Evolutionary conservation across 2,888 invertebrate species (phyloP).

Genomic region (Lithosia quadra): DNA sequence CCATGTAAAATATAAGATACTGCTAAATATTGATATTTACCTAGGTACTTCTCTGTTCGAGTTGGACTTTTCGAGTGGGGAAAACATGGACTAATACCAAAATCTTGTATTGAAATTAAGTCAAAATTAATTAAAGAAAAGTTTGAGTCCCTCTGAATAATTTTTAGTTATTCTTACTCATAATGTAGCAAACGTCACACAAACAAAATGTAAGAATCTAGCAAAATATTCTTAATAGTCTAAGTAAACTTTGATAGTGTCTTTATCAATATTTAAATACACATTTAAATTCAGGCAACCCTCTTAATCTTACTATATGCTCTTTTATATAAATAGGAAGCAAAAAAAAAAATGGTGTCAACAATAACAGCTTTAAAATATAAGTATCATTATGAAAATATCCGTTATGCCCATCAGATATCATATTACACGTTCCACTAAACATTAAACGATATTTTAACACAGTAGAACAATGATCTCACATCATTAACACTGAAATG

Average conservation of each 20-base stretch:
- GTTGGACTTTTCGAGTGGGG: no score
- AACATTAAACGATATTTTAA: slow-evolving; percentile 75
- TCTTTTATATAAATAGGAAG: slow-evolving; percentile 18
- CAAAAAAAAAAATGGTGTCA: slow-evolving; percentile 57
- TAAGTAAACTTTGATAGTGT: not conserved
- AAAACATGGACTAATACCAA: no score
- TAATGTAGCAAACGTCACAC: not conserved
- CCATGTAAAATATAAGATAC: no score
- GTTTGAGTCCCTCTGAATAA: not conserved
- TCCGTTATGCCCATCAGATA: slow-evolving; percentile 78
- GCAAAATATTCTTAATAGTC: not conserved
- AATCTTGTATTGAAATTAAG: no score
- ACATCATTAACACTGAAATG: slow-evolving; percentile 84
- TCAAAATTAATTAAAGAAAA: not conserved
- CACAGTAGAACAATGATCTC: slow-evolving; percentile 79
- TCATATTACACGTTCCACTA: slow-evolving; percentile 82
- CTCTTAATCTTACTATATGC: slow-evolving; percentile 13
- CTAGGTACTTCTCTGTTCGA: no score
- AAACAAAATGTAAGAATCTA: not conserved
- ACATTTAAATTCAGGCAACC: not conserved
- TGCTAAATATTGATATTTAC: no score
- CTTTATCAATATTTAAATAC: not conserved
- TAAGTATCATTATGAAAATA: slow-evolving; percentile 55
- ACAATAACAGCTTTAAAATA: slow-evolving; percentile 31
- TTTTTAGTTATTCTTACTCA: no score